Evolutionary conservation across 2,888 invertebrate species (phyloP).

Genomic region (Euplexia lucipara): DNA sequence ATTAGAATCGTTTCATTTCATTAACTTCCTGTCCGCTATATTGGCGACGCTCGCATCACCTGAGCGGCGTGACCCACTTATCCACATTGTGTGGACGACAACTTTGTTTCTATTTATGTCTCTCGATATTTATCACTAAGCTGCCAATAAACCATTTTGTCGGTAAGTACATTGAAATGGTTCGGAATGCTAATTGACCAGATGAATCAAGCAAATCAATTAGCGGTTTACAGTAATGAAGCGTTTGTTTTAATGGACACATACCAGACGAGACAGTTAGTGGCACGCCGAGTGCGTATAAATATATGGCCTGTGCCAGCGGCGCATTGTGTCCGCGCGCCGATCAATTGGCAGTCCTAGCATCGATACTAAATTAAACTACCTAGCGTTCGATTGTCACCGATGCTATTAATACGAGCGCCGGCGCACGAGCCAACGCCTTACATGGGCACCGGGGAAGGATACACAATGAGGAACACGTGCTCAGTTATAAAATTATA

Average conservation of each 20-base stretch:
- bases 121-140: conserved; percentile 2
- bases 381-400: conserved; percentile 61
- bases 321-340: conserved; percentile 41
- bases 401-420: conserved; percentile 55
- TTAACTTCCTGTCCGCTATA: background rate
- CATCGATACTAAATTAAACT: conserved; percentile 67
- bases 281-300: conserved; percentile 24
- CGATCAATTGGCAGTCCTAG: conserved; percentile 57
- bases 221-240: conserved; percentile 14
- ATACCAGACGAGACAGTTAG: background rate
- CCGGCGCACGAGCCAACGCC: conserved; percentile 41
- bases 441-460: conserved; percentile 47
- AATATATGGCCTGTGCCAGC: conserved; percentile 37
- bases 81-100: background rate
- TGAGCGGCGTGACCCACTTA: conserved; percentile 14
- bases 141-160: conserved; percentile 12
- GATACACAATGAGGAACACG: conserved; percentile 28
- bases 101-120: conserved; percentile 16
- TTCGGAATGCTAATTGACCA: conserved; percentile 22
- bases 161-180: background rate
- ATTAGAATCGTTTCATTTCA: conserved; percentile 47
- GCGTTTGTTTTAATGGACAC: background rate
- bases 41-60: background rate
- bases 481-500: conserved; percentile 72
- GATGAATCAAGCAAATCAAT: conserved; percentile 25